These are phyloP conservation scores for Lasioglossum oenotherae DNA, from an alignment of 2,888 invertebrate genomes.

Conservation along the genomic window DNA sequence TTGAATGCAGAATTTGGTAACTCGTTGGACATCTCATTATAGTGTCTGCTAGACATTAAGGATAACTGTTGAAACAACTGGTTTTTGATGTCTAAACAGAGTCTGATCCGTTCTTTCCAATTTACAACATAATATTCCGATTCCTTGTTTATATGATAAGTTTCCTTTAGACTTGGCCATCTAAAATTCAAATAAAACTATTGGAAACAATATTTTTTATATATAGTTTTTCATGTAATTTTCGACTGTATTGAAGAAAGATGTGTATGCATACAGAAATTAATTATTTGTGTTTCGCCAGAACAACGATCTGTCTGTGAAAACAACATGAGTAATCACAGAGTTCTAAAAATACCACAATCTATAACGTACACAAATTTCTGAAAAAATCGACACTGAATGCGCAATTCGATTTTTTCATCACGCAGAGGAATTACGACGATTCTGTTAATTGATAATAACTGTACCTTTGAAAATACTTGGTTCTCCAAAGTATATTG, in stretches of 20 bases:
- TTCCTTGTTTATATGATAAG: conserved; percentile 76
- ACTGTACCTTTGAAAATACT: conserved; percentile 84
- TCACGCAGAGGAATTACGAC: background rate
- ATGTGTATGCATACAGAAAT: background rate
- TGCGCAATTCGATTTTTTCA: background rate
- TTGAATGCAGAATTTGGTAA: conserved; percentile 84
- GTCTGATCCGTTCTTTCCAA: conserved; percentile 83
- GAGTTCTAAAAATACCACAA: background rate
- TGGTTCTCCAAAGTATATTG: conserved; percentile 85
- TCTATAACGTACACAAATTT: background rate
- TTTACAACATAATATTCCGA: conserved; percentile 63
- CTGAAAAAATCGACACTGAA: background rate
- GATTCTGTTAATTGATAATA: background rate
- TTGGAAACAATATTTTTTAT: background rate
- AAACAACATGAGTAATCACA: background rate
- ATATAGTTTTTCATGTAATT: background rate
- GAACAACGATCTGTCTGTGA: background rate
- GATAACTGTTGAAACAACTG: conserved; percentile 81
- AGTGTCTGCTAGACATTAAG: conserved; percentile 84
- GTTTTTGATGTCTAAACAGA: conserved; percentile 78
- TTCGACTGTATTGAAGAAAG: background rate
- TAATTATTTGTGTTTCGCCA: background rate
- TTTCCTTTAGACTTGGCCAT: conserved; percentile 83
- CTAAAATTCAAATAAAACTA: conserved; percentile 70
- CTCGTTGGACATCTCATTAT: conserved; percentile 81